Conservation (phyloP, 2,797 vertebrate genomes). For the Meda fulgida region DNA sequence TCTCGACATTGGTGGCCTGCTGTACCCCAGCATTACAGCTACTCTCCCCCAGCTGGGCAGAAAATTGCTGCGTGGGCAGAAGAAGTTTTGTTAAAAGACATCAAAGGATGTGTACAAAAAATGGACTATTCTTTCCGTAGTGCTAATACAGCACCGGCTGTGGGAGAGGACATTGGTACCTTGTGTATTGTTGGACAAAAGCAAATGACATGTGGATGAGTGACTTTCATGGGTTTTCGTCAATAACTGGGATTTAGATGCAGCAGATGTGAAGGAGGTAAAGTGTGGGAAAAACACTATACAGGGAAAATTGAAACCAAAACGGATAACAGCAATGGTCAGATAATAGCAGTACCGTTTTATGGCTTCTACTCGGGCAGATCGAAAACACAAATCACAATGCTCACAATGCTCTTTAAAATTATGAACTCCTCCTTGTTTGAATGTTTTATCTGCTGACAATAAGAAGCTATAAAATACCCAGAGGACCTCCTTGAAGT, state of each 20-base stretch:
- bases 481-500: not conserved
- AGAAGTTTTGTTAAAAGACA: conserved; percentile 28
- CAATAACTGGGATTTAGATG: conserved; percentile 32
- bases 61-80: conserved; percentile 30
- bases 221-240: conserved; percentile 31
- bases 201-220: conserved; percentile 27
- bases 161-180: not conserved
- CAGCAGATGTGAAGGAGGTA: conserved; percentile 20
- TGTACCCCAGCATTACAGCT: conserved; percentile 16
- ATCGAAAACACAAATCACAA: not conserved
- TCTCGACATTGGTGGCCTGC: conserved; percentile 11
- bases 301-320: not conserved
- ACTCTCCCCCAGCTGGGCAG: conserved; percentile 29
- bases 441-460: not conserved
- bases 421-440: not conserved
- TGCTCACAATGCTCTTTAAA: not conserved
- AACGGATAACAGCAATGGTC: not conserved
- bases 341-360: not conserved
- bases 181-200: conserved; percentile 49
- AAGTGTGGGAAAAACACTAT: not conserved
- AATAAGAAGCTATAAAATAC: not conserved
- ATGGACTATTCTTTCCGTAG: not conserved
- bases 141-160: conserved; percentile 21
- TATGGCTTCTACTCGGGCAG: not conserved
- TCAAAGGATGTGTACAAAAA: conserved; percentile 28